phyloP scores from a whole-genome alignment of 2,113 vertebrate species.

The Semicossyphus pulcher region DNA sequence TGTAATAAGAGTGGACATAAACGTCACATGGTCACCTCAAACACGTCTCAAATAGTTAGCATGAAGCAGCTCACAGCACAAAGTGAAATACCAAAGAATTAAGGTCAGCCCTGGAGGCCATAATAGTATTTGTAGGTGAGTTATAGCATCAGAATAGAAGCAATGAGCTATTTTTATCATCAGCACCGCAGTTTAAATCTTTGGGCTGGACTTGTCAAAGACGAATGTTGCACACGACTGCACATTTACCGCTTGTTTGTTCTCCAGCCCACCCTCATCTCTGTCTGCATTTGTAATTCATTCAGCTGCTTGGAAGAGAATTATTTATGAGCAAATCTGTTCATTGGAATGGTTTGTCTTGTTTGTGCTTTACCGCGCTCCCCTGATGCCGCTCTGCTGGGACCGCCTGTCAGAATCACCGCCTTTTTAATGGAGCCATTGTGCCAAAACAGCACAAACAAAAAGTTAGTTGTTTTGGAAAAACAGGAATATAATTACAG shows the following conservation, averaged over 20 bases:
- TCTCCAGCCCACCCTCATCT: slow-evolving; percentile 68
- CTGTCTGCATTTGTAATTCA: slow-evolving; percentile 76
- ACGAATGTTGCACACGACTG: slow-evolving; percentile 64
- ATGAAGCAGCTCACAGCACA: background rate
- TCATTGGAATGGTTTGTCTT: slow-evolving; percentile 72
- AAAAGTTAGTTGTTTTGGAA: slow-evolving; percentile 51
- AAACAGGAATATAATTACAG: slow-evolving; percentile 66
- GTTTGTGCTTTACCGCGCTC: slow-evolving; percentile 69
- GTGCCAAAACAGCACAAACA: slow-evolving; percentile 52
- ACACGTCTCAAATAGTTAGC: slow-evolving; percentile 34
- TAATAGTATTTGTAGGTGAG: slow-evolving; percentile 37
- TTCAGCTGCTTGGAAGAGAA: slow-evolving; percentile 74
- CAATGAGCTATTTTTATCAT: slow-evolving; percentile 34
- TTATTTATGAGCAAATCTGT: slow-evolving; percentile 83
- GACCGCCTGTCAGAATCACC: slow-evolving; percentile 68
- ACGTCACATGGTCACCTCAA: slow-evolving; percentile 23
- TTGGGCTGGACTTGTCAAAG: slow-evolving; percentile 51
- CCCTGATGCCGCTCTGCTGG: slow-evolving; percentile 67
- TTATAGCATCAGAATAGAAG: slow-evolving; percentile 29
- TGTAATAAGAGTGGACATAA: slow-evolving; percentile 44
- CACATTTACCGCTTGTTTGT: slow-evolving; percentile 61
- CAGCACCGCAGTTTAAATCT: slow-evolving; percentile 25
- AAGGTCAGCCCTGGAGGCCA: slow-evolving; percentile 54
- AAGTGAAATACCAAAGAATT: slow-evolving; percentile 57
- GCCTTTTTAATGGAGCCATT: slow-evolving; percentile 48